These are phyloP conservation scores for Iselma pallidipennis DNA, from an alignment of 2,888 invertebrate species.

Conservation along the genomic window DNA sequence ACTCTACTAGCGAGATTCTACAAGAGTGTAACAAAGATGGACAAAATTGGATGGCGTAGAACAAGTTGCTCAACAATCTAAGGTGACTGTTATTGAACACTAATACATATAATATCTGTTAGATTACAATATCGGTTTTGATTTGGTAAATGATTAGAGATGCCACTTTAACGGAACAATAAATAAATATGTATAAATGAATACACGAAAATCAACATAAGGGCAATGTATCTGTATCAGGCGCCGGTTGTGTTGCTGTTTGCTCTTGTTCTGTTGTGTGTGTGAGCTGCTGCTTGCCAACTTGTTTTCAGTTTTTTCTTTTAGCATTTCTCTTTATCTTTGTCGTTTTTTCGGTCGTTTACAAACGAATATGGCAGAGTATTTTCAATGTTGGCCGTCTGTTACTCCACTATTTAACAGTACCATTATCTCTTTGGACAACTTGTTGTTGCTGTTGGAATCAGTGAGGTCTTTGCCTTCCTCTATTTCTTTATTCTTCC, in stretches of 20 bases:
- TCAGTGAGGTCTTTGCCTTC: background rate
- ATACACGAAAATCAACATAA: background rate
- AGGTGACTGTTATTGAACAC: conserved; percentile 28
- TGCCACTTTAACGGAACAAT: too few relatives aligned
- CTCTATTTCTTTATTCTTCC: background rate
- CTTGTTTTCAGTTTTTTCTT: background rate
- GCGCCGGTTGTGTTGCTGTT: background rate
- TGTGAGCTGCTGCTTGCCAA: background rate
- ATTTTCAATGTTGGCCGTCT: conserved; percentile 17
- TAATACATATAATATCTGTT: conserved; percentile 24
- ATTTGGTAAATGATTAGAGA: background rate
- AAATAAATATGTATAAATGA: background rate
- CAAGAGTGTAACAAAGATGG: conserved; percentile 9
- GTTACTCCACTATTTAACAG: conserved; percentile 19
- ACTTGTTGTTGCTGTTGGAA: conserved; percentile 12
- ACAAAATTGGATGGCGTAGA: background rate
- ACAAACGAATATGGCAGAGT: conserved; percentile 12
- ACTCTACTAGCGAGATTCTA: background rate
- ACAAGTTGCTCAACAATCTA: conserved; percentile 16
- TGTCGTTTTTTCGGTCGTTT: background rate
- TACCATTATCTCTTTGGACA: conserved; percentile 14
- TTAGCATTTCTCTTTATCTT: background rate
- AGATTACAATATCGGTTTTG: conserved; percentile 23
- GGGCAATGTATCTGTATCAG: background rate
- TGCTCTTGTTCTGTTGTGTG: background rate